These are phyloP conservation scores for Sapajus apella DNA, from an alignment of 2,113 vertebrate species.

Conservation along the genomic window DNA sequence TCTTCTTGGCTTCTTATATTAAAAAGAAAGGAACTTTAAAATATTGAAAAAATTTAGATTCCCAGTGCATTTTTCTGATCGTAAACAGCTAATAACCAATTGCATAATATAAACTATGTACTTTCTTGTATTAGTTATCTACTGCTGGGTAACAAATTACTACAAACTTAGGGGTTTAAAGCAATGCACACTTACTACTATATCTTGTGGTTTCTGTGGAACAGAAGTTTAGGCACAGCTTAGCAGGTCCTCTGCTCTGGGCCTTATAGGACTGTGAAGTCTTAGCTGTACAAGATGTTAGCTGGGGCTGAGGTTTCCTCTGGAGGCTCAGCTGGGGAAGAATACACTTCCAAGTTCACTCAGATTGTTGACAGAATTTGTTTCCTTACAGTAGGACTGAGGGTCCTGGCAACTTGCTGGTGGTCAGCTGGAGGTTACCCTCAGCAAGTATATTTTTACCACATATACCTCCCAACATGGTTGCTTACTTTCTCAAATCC, in stretches of 20 bases:
- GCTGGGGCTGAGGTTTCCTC: neutral
- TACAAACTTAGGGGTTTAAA: neutral
- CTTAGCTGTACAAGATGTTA: neutral
- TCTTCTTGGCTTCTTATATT: neutral
- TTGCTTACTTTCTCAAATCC: neutral
- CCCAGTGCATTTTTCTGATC: neutral
- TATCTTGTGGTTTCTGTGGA: neutral
- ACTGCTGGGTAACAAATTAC: neutral
- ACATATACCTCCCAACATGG: too few species aligned
- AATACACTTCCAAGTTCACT: neutral
- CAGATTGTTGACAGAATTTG: neutral
- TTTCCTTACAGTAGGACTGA: neutral
- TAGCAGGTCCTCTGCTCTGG: neutral
- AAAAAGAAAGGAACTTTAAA: constrained; percentile 20
- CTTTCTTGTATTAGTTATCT: neutral
- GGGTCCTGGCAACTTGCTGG: neutral
- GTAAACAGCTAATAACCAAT: neutral
- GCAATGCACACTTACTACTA: neutral
- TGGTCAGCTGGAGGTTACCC: neutral
- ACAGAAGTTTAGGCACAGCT: neutral
- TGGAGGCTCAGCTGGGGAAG: neutral
- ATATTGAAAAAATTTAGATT: neutral
- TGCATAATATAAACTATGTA: neutral
- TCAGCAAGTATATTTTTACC: neutral
- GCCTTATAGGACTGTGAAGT: neutral